Conservation (phyloP, 2,888 invertebrate genomes). For the Patella depressa region DNA sequence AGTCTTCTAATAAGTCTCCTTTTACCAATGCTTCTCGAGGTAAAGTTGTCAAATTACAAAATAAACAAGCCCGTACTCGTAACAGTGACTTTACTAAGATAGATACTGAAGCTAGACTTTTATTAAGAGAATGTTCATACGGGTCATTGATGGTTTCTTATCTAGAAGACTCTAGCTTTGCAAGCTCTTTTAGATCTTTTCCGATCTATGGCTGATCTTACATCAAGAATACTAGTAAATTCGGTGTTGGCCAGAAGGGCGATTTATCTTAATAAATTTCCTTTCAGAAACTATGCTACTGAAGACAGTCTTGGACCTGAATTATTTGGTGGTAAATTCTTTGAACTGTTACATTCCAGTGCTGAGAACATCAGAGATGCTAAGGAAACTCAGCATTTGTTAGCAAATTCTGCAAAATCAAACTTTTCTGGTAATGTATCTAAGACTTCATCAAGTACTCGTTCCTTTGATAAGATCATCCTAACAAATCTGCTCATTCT, state of each 20-base stretch:
- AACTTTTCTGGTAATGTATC: no score
- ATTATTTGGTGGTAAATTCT: constrained; percentile 7
- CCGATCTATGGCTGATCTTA: neutral
- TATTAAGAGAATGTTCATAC: neutral
- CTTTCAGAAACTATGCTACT: constrained; percentile 16
- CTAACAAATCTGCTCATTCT: no score
- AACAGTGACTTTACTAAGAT: neutral
- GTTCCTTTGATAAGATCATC: no score
- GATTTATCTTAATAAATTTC: constrained; percentile 4
- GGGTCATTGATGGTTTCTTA: neutral
- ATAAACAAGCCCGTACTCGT: neutral
- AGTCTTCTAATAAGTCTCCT: neutral
- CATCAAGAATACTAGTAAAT: neutral
- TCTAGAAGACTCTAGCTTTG: neutral
- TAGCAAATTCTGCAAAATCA: neutral
- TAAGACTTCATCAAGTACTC: no score
- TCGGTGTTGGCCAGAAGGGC: neutral
- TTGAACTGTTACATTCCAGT: constrained; percentile 16
- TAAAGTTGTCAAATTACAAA: neutral
- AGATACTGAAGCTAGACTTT: neutral
- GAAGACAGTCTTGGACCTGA: neutral
- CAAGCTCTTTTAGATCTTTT: neutral
- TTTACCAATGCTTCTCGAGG: neutral
- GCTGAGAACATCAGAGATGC: constrained; percentile 13
- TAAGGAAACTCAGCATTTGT: constrained; percentile 16